Base-by-base conservation (phyloP, 2,888 invertebrate genomes). In the Anagyrus pseudococci region DNA sequence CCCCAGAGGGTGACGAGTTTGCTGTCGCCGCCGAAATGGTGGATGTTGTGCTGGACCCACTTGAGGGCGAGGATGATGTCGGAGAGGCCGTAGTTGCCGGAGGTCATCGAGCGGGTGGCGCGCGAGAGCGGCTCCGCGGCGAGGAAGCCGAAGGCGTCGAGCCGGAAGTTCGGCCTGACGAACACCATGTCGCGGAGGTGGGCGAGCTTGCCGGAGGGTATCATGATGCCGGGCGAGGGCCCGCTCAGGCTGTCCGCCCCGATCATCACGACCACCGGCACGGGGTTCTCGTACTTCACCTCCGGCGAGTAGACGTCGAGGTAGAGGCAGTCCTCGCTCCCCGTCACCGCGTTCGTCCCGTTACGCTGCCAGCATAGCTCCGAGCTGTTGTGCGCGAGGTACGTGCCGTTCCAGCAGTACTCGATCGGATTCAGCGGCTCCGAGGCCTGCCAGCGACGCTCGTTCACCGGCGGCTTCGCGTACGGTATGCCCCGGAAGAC, bases 31-130 rank as follows among this genome's bases (percentile, higher is more conserved):
- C 94, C 94, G 74, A 95, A 95, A 77, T 92, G 87, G 60, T 87
- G 87, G 48, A 94, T 92, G 76, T 95, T 94, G 68, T 88, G 80
- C 64, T 91, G 85, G 1, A 94, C 87, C 94, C 94, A 95, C 62
- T 88, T 84, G 19, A 95, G 82, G 0, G 88, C 92, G 0, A 86
- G 87, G 15, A 93, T 77, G 62, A 94, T 86, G 75, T 95, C 95
- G 1, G 91, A 90, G 0, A 94, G 84, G 0, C 89, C 95, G 75
- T 94, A 94, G 79, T 95, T 95, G 29, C 94, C 94, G 0, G 93
- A 92, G 0, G 89, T 88, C 26, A 84, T 86, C 0, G 92, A 91
- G 75, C 92, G 88, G 20, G 87, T 85, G 0, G 88, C 83, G 70
- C 88, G 85, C 0, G 90, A 88, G 1, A 94, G 81, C 2, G 87